Base-by-base conservation (phyloP, 2,113 vertebrate species). In the Atlantisia rogersi region DNA sequence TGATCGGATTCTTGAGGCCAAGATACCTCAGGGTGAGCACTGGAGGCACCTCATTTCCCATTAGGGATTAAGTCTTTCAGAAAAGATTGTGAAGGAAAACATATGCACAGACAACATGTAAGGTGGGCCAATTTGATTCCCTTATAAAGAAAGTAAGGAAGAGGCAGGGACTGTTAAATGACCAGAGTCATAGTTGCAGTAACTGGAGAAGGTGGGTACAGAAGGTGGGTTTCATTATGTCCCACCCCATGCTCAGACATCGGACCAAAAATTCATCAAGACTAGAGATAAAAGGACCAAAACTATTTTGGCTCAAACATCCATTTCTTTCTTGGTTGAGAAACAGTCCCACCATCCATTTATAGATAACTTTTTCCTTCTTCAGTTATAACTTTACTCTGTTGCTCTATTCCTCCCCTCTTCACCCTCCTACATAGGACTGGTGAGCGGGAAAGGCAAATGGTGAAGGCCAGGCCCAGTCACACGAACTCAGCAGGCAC, bases 401-500 rank as follows among this genome's bases (percentile, higher is more conserved):
- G 6, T 79, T 82, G 14, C 19, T 67, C n/a, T 73, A 21, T 37
- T 65, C 42, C 62, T 53, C 6, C 16, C 13, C 26, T 82, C 17
- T 78, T 91, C 70, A 74, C 40, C 22, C 50, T 55, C 21, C 20
- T 56, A 16, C 50, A 35, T 52, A 29, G 50, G 39, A 50, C 24
- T 71, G 77, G 37, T 1, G 2, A 59, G 55, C 77, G 78, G 76
- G 67, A 93, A 85, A 88, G 86, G 79, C 68, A 94, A 81, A 67
- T 59, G 59, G 60, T 79, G 86, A 90, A 86, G 71, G 32, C 62
- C 91, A 80, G 53, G 55, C 75, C 70, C 48, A 89, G 82, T 64
- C 86, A 87, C 95, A 86, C 84, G 92, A 89, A 95, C 78, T 82
- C 82, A 96, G 68, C 96, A 95, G 95, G 96, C 96, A 92, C 80